Evolutionary conservation across 2,888 invertebrate species (phyloP).

Genomic region (Drosophila mimica): DNA sequence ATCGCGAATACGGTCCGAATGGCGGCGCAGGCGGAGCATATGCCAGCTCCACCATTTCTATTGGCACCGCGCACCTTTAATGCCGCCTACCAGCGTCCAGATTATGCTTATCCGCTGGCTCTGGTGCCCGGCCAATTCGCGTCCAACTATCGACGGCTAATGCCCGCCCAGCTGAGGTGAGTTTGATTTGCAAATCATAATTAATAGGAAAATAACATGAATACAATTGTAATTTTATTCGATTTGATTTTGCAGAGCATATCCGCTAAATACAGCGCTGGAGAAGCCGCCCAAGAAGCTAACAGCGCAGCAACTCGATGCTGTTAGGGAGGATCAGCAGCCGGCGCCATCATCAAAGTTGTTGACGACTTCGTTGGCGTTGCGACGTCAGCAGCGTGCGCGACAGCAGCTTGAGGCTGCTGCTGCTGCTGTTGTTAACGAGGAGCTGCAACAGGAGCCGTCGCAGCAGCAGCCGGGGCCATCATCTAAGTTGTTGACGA

Average conservation of each 20-base stretch:
- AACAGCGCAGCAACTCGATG: neutral
- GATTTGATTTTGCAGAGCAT: constrained; percentile 87
- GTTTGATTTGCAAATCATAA: constrained; percentile 29
- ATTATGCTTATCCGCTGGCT: constrained; percentile 94
- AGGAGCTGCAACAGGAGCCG: constrained; percentile 1
- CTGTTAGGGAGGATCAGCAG: neutral
- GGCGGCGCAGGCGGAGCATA: constrained; percentile 67
- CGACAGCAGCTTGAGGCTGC: constrained; percentile 36
- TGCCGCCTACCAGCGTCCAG: constrained; percentile 69
- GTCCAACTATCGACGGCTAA: constrained; percentile 92
- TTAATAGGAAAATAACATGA: neutral
- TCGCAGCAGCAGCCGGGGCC: neutral
- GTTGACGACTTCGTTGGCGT: constrained; percentile 5
- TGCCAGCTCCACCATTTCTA: constrained; percentile 70
- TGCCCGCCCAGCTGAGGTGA: constrained; percentile 91
- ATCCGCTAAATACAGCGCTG: constrained; percentile 96
- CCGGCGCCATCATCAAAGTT: neutral
- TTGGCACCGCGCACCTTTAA: constrained; percentile 57
- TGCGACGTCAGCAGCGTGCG: constrained; percentile 54
- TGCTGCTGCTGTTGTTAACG: neutral
- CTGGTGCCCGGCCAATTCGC: constrained; percentile 98
- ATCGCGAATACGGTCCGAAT: constrained; percentile 60
- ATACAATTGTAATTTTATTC: neutral
- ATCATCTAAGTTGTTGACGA: neutral
- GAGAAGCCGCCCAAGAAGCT: constrained; percentile 46